Conservation (phyloP, 2,113 vertebrate genomes). For the Phyllostomus hastatus region DNA sequence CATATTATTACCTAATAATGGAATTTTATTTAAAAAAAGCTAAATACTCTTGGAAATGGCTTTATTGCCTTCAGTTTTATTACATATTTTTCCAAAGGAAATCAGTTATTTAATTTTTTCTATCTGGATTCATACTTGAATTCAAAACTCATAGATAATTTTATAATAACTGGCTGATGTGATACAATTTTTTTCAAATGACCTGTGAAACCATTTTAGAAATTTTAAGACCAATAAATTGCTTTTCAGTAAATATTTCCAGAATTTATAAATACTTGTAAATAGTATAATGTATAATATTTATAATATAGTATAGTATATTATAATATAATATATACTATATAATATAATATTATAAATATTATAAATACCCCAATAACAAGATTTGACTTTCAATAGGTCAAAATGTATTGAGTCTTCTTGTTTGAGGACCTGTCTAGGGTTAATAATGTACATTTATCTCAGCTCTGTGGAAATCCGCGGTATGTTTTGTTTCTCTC, state of each 20-base stretch:
- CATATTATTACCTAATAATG: neutral
- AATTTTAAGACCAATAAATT: neutral
- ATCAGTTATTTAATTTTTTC: neutral
- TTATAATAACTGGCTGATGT: neutral
- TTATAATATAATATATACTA: too few relatives aligned
- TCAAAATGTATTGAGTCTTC: neutral
- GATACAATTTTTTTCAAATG: neutral
- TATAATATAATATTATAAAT: too few relatives aligned
- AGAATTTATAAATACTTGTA: neutral
- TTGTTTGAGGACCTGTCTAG: neutral
- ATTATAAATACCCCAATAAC: neutral
- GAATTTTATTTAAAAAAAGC: neutral
- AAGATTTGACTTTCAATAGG: neutral
- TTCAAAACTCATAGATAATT: slow-evolving; percentile 36
- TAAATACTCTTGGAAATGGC: neutral
- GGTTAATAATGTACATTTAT: neutral
- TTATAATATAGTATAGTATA: too few relatives aligned
- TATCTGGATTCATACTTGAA: neutral
- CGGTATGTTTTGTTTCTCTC: neutral
- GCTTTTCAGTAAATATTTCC: neutral
- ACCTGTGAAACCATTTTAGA: slow-evolving; percentile 7
- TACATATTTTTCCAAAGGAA: slow-evolving; percentile 1
- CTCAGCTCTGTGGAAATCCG: neutral
- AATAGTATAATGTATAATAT: too few relatives aligned
- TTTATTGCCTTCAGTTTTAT: slow-evolving; percentile 35